Evolutionary conservation across 2,113 vertebrate genomes (phyloP), one percentile per base, ranked within the genome.

Genomic region (Cephalopholis sonnerati): DNA sequence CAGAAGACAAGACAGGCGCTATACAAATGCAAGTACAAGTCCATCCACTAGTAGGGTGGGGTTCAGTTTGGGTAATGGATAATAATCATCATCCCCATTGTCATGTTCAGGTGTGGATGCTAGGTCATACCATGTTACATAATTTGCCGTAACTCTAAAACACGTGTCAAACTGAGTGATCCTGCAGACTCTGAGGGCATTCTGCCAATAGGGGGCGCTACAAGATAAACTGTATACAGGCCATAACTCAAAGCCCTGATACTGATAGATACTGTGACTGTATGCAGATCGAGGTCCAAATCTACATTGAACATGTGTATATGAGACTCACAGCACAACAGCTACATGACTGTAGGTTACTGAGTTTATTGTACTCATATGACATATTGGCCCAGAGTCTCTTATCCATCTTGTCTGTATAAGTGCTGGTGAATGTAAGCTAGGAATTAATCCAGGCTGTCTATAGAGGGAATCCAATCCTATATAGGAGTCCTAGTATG

Each of bases 391-490:
- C 25, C 54, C n/a, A 41, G 20, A 41, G 5, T 53, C 39, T 17
- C 25, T 17, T 17, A 57, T 69, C 22, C 32, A 6, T 50, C 62
- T 41, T 7, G 25, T 22, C 24, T 27, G 27, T 44, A 62, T 48
- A 27, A 66, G n/a, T 16, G 9, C 71, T 68, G 51, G 41, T 61
- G 17, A 65, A 71, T 79, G 24, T 46, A 77, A 20, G 48, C 16
- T 22, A 55, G 48, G 20, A 22, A 36, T 75, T 82, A 84, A 86
- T 91, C 82, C 46, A 48, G 16, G 13, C 65, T 13, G 41, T 70
- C 18, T 46, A 48, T n/a, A 36, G 50, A 44, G 5, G 25, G 39
- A 46, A 48, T 72, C 61, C 20, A n/a, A 66, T 77, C 77, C 64
- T 57, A 24, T 71, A 58, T n/a, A 62, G 32, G 63, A 41, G n/a